Evolutionary conservation across 2,888 invertebrate species (phyloP).

Genomic region (Unio pictorum): DNA sequence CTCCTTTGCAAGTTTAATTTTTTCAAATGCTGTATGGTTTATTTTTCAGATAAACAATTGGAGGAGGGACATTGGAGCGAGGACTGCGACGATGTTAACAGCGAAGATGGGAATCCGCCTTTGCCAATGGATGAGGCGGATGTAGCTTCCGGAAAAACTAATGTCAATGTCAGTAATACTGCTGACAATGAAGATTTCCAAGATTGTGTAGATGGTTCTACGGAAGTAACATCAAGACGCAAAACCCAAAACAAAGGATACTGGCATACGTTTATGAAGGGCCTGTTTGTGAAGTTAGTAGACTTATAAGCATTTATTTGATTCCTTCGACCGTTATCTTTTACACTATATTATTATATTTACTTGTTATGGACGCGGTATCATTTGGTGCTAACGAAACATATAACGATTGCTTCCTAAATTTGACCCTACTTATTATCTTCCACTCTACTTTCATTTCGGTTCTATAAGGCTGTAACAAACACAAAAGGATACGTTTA

Average conservation of each 20-base stretch:
- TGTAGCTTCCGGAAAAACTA: not conserved
- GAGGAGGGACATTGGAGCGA: slow-evolving; percentile 50
- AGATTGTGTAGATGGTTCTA: no score
- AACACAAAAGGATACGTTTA: fast-evolving
- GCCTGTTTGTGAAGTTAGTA: slow-evolving; percentile 58
- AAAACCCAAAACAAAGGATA: slow-evolving; percentile 54
- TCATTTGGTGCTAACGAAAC: no score
- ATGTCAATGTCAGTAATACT: no score
- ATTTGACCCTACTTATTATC: no score
- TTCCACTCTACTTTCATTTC: no score
- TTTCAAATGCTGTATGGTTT: not conserved
- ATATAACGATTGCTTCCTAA: no score
- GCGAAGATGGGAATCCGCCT: slow-evolving; percentile 5
- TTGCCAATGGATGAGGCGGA: not conserved
- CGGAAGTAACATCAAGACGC: slow-evolving; percentile 16
- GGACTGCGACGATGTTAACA: slow-evolving; percentile 50
- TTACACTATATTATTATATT: no score
- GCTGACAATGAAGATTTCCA: no score
- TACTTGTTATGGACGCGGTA: no score
- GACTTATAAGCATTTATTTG: not conserved
- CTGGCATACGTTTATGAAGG: slow-evolving; percentile 56
- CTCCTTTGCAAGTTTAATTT: no score
- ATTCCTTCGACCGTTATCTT: no score
- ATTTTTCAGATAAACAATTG: slow-evolving; percentile 39
- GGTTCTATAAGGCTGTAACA: no score